These are phyloP conservation scores for Syngnathus scovelli DNA, from an alignment of 2,113 vertebrate species.

Conservation along the genomic window DNA sequence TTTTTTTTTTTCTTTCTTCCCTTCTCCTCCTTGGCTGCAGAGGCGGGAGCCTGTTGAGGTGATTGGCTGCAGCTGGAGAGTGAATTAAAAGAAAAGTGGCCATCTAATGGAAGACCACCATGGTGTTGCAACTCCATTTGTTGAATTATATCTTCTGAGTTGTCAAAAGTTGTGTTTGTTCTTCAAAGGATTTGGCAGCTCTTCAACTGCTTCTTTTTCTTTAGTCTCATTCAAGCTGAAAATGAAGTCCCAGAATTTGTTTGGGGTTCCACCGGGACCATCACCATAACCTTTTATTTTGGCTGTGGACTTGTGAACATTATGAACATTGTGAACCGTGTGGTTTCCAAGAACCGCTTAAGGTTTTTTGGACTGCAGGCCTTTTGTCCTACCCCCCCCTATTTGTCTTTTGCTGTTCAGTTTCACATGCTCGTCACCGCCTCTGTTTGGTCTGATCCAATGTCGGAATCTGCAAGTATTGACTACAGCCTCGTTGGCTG, in stretches of 20 bases:
- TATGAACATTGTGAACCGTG: slow-evolving; percentile 50
- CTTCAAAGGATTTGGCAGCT: slow-evolving; percentile 22
- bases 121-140: slow-evolving; percentile 11
- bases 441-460: too few species aligned
- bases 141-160: slow-evolving; percentile 14
- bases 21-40: slow-evolving; percentile 28
- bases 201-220: neutral
- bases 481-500: too few species aligned
- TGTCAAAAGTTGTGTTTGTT: slow-evolving; percentile 26
- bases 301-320: slow-evolving; percentile 43
- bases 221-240: neutral
- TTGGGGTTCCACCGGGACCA: slow-evolving; percentile 20
- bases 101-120: slow-evolving; percentile 21
- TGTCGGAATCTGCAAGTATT: too few species aligned
- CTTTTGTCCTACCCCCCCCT: too few species aligned
- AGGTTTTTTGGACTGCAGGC: slow-evolving; percentile 29
- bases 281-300: slow-evolving; percentile 45
- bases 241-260: neutral
- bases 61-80: slow-evolving; percentile 26
- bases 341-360: slow-evolving; percentile 43
- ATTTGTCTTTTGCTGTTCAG: too few species aligned
- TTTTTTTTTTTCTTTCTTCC: neutral
- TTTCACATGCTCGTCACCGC: too few species aligned
- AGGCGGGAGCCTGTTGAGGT: slow-evolving; percentile 14
- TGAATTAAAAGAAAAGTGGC: slow-evolving; percentile 25